These are phyloP conservation scores for Eleutherodactylus coqui DNA, from an alignment of 2,797 vertebrate species.

Conservation along the genomic window DNA sequence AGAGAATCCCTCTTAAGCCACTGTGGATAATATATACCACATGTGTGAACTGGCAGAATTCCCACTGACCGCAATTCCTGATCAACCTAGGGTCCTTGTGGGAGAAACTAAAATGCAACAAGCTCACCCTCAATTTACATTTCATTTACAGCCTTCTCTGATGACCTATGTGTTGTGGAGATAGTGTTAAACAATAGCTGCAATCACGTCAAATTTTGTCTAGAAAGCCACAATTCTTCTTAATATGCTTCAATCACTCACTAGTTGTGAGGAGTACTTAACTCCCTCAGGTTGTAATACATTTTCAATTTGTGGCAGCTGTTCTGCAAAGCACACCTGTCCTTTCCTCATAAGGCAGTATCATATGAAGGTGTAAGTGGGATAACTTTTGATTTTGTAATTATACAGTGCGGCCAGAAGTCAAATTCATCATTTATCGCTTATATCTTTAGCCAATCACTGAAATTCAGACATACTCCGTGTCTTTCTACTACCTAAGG, in stretches of 20 bases:
- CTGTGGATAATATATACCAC: constrained; percentile 81
- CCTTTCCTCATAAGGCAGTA: constrained; percentile 7
- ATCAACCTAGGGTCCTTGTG: constrained; percentile 20
- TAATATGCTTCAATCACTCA: background rate
- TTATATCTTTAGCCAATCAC: background rate
- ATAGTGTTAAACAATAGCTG: background rate
- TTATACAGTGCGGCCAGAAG: background rate
- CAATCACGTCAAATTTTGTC: constrained; percentile 2
- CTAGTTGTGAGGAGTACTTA: background rate
- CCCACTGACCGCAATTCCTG: constrained; percentile 54
- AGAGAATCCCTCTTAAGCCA: constrained; percentile 75
- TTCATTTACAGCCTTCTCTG: constrained; percentile 14
- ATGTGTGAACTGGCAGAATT: constrained; percentile 73
- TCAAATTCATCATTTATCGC: background rate
- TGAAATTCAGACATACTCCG: constrained; percentile 4
- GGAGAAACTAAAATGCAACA: constrained; percentile 31
- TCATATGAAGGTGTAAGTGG: constrained; percentile 1
- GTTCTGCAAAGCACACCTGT: constrained; percentile 28
- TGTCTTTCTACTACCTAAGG: background rate
- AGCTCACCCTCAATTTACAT: constrained; percentile 40
- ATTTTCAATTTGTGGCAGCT: constrained; percentile 31
- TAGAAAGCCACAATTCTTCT: constrained; percentile 24
- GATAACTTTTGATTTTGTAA: constrained; percentile 35
- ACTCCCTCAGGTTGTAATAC: constrained; percentile 28
- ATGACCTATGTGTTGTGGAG: background rate